Evolutionary conservation across 2,113 vertebrate genomes (phyloP), one percentile per base, ranked within the genome.

Genomic region (Gallinago undulata): DNA sequence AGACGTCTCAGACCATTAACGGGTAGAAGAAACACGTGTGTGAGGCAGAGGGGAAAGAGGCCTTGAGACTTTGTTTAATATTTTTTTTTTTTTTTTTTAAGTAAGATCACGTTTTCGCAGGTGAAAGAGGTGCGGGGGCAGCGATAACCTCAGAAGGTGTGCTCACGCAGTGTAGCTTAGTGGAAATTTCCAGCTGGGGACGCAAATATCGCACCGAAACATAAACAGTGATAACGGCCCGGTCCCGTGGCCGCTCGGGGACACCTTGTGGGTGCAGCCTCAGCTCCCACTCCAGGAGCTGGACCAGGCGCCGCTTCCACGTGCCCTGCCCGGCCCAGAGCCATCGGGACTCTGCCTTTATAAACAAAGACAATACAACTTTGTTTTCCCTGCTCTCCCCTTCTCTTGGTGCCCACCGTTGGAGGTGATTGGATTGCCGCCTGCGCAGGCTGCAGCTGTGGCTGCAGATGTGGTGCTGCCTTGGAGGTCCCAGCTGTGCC

Each of bases 171-270:
- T 3, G 45, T 51, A 67, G 59, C 72, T 41, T 23, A 8, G 22
- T 87, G 94, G 96, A 94, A 97, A 94, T 92, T 93, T 94, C 92
- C 92, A 96, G 39, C 37, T 45, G 70, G n/a, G 57, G 53, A 60
- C n/a, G 43, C 16, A 22, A 27, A 37, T 69, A 69, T 1, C 6
- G 1, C n/a, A 25, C 53, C 3, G 25, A 43, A 95, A 89, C 55
- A 89, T 66, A 96, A 96, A 96, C 66, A 94, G 69, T 1, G 90
- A 62, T 94, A 94, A 75, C 66, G 6, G 6, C 7, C 0, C 16
- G 24, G 73, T 66, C 24, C 51, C 30, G 50, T 11, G 45, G 68
- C 64, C 51, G 86, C 72, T 35, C 50, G 27, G 83, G 37, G n/a
- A 47, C 3, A 0, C 56, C 70, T 50, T 6, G 7, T 28, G 0